Conservation (phyloP, 2,797 vertebrate species). For the Ambastaia sidthimunki region DNA sequence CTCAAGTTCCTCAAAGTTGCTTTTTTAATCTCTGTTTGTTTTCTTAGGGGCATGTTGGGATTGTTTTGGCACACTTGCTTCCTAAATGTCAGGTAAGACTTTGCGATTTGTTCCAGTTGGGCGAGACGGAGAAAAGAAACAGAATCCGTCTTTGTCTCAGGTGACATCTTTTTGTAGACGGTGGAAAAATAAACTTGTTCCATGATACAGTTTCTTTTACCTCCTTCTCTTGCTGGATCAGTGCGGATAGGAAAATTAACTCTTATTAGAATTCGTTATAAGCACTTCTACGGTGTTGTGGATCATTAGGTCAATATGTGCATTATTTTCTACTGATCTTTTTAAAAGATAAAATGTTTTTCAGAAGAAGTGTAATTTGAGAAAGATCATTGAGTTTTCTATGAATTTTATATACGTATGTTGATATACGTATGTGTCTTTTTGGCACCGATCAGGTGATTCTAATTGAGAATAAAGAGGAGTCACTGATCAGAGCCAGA, state of each 20-base stretch:
- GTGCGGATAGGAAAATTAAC: not conserved
- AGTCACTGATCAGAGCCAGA: slow-evolving; percentile 90
- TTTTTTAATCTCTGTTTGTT: slow-evolving; percentile 51
- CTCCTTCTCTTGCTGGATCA: not conserved
- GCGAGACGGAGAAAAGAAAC: slow-evolving; percentile 28
- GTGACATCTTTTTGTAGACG: slow-evolving; percentile 29
- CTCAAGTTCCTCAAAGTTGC: slow-evolving; percentile 24
- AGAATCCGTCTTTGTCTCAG: slow-evolving; percentile 16
- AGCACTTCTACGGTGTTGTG: slow-evolving; percentile 3
- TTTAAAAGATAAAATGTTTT: slow-evolving; percentile 13
- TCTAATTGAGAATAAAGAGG: slow-evolving; percentile 96
- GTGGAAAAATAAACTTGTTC: slow-evolving; percentile 21
- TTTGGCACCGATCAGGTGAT: slow-evolving; percentile 79
- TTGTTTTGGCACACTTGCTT: slow-evolving; percentile 89
- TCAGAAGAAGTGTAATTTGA: slow-evolving; percentile 1
- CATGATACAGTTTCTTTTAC: not conserved
- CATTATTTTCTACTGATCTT: slow-evolving; percentile 12
- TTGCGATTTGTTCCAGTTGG: slow-evolving; percentile 24
- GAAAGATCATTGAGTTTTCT: slow-evolving; percentile 8
- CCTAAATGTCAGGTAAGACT: slow-evolving; percentile 88
- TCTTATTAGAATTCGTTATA: not conserved
- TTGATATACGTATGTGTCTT: not conserved
- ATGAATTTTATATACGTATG: not conserved
- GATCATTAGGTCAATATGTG: not conserved
- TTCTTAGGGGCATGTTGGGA: slow-evolving; percentile 93